These are phyloP conservation scores for Protosalanx chinensis DNA, from an alignment of 2,797 vertebrate species.

Conservation along the genomic window DNA sequence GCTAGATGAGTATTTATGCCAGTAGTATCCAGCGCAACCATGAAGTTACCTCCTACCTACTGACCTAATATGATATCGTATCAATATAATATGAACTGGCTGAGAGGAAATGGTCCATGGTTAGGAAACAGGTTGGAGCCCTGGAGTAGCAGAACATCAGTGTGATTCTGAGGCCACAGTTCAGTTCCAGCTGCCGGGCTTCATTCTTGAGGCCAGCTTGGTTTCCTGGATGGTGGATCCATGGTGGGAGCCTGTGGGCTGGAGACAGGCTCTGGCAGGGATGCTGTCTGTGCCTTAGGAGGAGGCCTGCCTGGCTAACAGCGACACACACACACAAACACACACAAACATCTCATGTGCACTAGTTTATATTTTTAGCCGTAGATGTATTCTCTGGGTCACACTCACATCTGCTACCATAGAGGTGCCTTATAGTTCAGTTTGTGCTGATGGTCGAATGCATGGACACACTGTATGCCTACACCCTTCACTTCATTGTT, in stretches of 20 bases:
- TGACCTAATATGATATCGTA: no score
- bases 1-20: no score
- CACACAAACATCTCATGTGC: conserved; percentile 31
- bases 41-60: no score
- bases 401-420: neutral
- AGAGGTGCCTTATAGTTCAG: no score
- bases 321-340: conserved; percentile 13
- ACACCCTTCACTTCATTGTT: neutral
- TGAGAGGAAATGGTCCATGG: no score
- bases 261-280: conserved; percentile 28
- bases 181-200: neutral
- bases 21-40: no score
- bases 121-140: no score
- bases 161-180: neutral
- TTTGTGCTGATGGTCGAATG: no score
- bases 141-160: neutral
- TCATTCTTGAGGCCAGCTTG: neutral
- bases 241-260: conserved; percentile 28
- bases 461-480: neutral
- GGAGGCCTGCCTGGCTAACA: conserved; percentile 44
- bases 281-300: conserved; percentile 19
- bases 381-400: conserved; percentile 15
- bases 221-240: neutral
- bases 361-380: conserved; percentile 51
- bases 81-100: no score